These are phyloP conservation scores for Trichomycterus rosablanca DNA, from an alignment of 2,113 vertebrate genomes.

Conservation along the genomic window DNA sequence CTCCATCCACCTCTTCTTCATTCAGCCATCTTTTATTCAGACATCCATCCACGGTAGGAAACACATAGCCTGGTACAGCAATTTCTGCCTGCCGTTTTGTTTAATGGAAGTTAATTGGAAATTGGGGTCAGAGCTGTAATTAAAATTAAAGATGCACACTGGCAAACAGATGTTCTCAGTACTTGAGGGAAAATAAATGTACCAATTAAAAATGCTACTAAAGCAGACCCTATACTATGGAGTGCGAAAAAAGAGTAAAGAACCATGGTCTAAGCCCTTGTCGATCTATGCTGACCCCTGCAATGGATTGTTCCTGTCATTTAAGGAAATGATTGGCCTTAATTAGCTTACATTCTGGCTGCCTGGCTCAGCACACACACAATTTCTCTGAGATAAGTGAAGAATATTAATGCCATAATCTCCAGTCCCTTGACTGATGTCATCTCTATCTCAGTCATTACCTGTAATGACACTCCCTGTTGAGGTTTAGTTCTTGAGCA, in stretches of 20 bases:
- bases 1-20: neutral
- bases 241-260: slow-evolving; percentile 12
- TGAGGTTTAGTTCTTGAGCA: neutral
- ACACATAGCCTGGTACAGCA: neutral
- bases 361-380: slow-evolving; percentile 10
- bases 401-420: slow-evolving; percentile 28
- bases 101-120: slow-evolving; percentile 21
- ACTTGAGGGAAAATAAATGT: slow-evolving; percentile 22
- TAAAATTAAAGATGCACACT: slow-evolving; percentile 13
- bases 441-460: slow-evolving; percentile 20
- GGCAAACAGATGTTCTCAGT: slow-evolving; percentile 31
- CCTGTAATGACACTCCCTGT: slow-evolving; percentile 17
- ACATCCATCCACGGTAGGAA: too few species aligned
- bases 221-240: slow-evolving; percentile 19
- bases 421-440: slow-evolving; percentile 15
- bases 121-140: too few species aligned
- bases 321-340: slow-evolving; percentile 37
- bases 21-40: neutral
- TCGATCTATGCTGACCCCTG: slow-evolving; percentile 17
- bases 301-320: slow-evolving; percentile 25
- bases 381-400: neutral
- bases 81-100: neutral
- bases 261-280: neutral
- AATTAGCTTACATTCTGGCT: slow-evolving; percentile 26
- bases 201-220: slow-evolving; percentile 26